Evolutionary conservation across 1,140 invertebrate species (phyloP).

Genomic region (Drosophila eugracilis): DNA sequence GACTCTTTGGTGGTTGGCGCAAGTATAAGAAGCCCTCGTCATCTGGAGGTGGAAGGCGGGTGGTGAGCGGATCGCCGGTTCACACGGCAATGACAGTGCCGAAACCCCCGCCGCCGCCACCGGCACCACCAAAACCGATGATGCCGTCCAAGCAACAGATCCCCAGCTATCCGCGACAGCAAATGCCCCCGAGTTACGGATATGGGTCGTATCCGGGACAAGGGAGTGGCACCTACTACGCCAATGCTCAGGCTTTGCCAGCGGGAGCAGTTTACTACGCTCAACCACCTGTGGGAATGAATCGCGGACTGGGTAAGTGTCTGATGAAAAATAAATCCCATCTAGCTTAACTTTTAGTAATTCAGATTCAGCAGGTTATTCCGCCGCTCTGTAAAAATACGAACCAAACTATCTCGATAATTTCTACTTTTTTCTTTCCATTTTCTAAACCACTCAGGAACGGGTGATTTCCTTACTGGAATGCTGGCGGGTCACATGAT

Average conservation of each 20-base stretch:
- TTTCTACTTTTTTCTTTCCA: not conserved
- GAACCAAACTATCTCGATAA: not conserved
- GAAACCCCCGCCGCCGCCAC: conserved; percentile 60
- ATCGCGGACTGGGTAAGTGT: conserved; percentile 50
- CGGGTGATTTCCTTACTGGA: conserved; percentile 59
- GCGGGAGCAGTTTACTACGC: conserved; percentile 65
- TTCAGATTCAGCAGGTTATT: no score
- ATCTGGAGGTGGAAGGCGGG: conserved; percentile 52
- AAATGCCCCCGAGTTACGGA: conserved; percentile 59
- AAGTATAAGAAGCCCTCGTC: conserved; percentile 79
- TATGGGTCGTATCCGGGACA: conserved; percentile 31
- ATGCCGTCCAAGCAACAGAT: conserved; percentile 53
- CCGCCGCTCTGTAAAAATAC: no score
- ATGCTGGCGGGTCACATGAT: conserved; percentile 63
- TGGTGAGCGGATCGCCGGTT: conserved; percentile 70
- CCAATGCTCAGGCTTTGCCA: conserved; percentile 64
- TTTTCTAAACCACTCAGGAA: conserved; percentile 16
- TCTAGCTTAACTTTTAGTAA: no score
- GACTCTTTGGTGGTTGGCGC: conserved; percentile 76
- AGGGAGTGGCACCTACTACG: conserved; percentile 54
- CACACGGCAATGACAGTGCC: conserved; percentile 68
- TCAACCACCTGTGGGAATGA: conserved; percentile 58
- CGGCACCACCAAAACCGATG: conserved; percentile 38
- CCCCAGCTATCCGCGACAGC: conserved; percentile 61
- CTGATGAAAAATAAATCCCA: not conserved